These are phyloP conservation scores for Solenodon paradoxus DNA, from an alignment of 2,113 vertebrate species.

Conservation along the genomic window DNA sequence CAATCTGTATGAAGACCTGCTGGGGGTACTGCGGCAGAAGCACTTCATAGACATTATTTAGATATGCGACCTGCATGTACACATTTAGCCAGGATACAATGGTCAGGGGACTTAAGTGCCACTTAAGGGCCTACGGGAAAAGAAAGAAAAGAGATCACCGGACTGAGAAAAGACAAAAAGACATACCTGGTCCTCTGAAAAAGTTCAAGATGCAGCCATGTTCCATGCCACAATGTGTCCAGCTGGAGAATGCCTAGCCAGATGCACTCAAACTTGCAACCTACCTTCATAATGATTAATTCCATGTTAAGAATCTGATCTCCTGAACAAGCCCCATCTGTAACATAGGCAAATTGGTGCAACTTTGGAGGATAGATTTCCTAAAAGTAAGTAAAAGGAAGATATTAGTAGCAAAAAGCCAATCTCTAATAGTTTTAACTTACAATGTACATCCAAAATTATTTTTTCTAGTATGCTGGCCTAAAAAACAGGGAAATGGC, in stretches of 20 bases:
- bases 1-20: slow-evolving; percentile 92
- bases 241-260: neutral
- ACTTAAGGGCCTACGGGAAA: slow-evolving; percentile 91
- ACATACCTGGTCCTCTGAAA: neutral
- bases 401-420: neutral
- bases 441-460: neutral
- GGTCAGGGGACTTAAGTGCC: slow-evolving; percentile 94
- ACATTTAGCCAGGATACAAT: slow-evolving; percentile 96
- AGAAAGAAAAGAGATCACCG: neutral
- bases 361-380: slow-evolving; percentile 98
- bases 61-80: slow-evolving; percentile 97
- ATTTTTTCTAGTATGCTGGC: neutral
- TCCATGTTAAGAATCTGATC: slow-evolving; percentile 97
- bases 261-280: neutral
- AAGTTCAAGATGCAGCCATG: neutral
- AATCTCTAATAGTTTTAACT: no score
- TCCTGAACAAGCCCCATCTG: slow-evolving; percentile 96
- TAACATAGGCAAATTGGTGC: slow-evolving; percentile 96
- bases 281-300: slow-evolving; percentile 96
- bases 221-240: neutral
- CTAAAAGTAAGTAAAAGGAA: slow-evolving; percentile 76
- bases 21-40: slow-evolving; percentile 94
- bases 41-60: slow-evolving; percentile 84
- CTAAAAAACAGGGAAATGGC: neutral
- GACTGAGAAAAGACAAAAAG: neutral